Base-by-base conservation (phyloP, 2,888 invertebrate genomes). In the Trichopria drosophilae region DNA sequence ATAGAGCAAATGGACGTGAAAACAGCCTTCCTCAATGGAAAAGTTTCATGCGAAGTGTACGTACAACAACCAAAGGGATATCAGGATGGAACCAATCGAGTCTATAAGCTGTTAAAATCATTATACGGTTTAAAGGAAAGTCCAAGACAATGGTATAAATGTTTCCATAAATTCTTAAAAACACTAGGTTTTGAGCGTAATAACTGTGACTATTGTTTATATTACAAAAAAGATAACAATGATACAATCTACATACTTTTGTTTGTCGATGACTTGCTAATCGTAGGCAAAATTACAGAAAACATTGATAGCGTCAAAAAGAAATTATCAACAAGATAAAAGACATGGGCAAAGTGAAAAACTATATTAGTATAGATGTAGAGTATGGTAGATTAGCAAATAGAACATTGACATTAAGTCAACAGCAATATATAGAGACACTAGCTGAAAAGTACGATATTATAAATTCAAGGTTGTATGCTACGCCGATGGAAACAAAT, bases 161-260 rank as follows among this genome's bases (percentile, higher is more conserved):
- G 45, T 26, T 36, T 45, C 6, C 35, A 45, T 12, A 22, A 36
- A 2, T 45, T 34, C 18, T n/a, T 45, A 12, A 15, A 19, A 3
- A 45, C 4, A 23, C 6, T 36, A 24, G 35, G 35, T 19, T 45
- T 41, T 26, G 20, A n/a, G 16, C 19, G 28, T 26, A 32, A 15
- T 13, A 42, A 49, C 42, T 15, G 18, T 19, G 46, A 36, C 29
- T n/a, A n/a, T n/a, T 35, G 46, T 46, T 34, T 46, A 22, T 40
- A 41, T 34, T 39, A 6, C 28, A 16, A 10, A n/a, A n/a, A 19
- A 5, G 29, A 24, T 15, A 24, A 22, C 12, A 20, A 29, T n/a
- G n/a, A n/a, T n/a, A n/a, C n/a, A n/a, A n/a, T n/a, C n/a, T n/a
- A n/a, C n/a, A n/a, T n/a, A n/a, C 13, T 45, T 18, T 16, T 36